Base-by-base conservation (phyloP, 2,888 invertebrate genomes). In the Xiphydria camelus region DNA sequence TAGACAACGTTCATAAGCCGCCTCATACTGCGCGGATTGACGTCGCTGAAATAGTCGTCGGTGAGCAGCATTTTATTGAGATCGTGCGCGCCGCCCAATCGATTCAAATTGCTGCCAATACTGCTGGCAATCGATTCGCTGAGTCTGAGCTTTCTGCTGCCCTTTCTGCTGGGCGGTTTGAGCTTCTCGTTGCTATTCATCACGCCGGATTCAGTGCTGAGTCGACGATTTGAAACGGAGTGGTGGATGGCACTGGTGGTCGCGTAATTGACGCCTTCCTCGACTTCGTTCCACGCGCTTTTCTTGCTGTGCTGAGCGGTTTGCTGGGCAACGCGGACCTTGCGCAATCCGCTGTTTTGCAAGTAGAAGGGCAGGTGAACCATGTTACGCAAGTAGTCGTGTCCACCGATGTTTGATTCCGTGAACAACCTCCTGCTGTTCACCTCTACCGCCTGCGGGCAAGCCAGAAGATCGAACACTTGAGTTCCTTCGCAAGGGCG, bases 11-110 rank as follows among this genome's bases (percentile, higher is more conserved):
- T 97, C 93, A 97, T 94, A 17, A 97, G 82, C 41, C 97, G 82
- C 50, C 94, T 80, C 94, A 99, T 95, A 64, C 94, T 95, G 34
- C 96, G 82, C 0, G 98, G 99, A 79, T 97, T 99, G 53, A 99
- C 94, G 76, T 98, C 98, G 64, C 95, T 96, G 77, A 99, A 98
- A 80, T 99, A 99, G 76, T 98, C 97, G 70, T 97, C 97, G 1
- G 96, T 96, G 14, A 95, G 82, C 55, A 98, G 80, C 79, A 94
- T 93, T 61, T 91, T 87, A 29, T 91, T 82, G n/a, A 82, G 70
- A 65, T 82, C 82, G 31, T 88, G 88, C 1, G 89, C 88, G 3
- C 88, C 89, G 1, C 87, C 84, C 36, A 86, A 78, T 42, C 89
- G 81, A 76, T 92, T 89, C 49, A 93, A 78, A 70, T 92, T 91